Evolutionary conservation across 2,113 vertebrate genomes (phyloP), one percentile per base, ranked within the genome.

Genomic region (Heloderma charlesbogerti): DNA sequence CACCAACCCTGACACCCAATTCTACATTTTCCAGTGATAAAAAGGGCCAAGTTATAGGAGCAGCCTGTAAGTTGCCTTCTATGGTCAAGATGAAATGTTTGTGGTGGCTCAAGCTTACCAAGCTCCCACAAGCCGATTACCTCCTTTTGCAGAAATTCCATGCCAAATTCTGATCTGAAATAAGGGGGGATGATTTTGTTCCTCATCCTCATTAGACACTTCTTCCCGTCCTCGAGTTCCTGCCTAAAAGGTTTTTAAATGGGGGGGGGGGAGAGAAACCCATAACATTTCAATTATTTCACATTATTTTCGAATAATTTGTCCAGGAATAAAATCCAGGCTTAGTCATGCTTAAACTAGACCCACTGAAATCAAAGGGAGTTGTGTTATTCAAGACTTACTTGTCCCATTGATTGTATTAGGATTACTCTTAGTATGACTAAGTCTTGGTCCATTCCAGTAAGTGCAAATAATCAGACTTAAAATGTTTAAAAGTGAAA

Each of bases 151-250:
- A 93, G 91, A 93, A 95, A 95, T 0, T 86, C 34, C 25, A 92
- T 92, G 92, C 96, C n/a, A 0, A 96, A 71, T 94, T 99, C 98
- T 29, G 97, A 98, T 83, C 96, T 94, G 95, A 99, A 99, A 95
- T 98, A 99, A 0, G 98, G 97, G 63, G 97, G 96, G 90, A 98
- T 40, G 18, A 84, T 89, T 87, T 89, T 96, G 78, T 94, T 97
- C 95, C 90, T 98, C 75, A 99, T 95, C 83, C 97, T 97, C 4
- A 20, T 77, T 88, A 97, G 95, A 0, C 82, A 95, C 0, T 88
- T 86, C 89, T 96, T 93, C 82, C 96, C 97, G 90, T 98, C 96
- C 71, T 93, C 90, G 84, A 98, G 79, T 82, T 98, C 97, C 85
- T 95, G 95, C 93, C 99, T 99, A 95, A 77, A 15, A 18, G 40